Evolutionary conservation across 2,888 invertebrate species (phyloP).

Genomic region (Hypsopygia costalis): DNA sequence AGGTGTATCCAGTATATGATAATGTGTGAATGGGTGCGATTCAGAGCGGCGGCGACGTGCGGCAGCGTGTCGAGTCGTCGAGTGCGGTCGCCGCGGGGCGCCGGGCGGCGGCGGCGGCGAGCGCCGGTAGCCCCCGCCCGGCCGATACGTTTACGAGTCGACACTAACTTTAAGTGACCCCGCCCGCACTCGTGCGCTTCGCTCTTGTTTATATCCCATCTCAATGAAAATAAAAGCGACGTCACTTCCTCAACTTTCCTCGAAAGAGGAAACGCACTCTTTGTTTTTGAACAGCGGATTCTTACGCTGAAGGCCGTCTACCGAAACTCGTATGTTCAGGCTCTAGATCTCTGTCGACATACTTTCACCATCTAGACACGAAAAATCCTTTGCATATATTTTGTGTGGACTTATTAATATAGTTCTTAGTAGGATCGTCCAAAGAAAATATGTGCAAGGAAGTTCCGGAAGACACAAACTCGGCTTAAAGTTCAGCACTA

Average conservation of each 20-base stretch:
- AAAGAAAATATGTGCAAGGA: no score
- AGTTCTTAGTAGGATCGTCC: no score
- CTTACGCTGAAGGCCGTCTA: conserved; percentile 4
- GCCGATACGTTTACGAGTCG: conserved; percentile 77
- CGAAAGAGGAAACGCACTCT: conserved; percentile 11
- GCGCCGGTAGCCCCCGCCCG: conserved; percentile 50
- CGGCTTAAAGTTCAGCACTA: no score
- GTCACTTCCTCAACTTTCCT: conserved; percentile 40
- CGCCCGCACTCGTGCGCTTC: conserved; percentile 64
- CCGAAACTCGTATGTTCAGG: no score
- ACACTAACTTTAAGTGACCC: conserved; percentile 71
- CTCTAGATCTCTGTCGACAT: no score
- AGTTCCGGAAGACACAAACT: no score
- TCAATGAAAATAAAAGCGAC: conserved; percentile 65
- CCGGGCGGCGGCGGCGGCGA: conserved; percentile 23
- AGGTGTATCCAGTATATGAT: conserved; percentile 43
- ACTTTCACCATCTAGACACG: no score
- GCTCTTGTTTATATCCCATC: conserved; percentile 66
- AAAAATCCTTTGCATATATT: no score
- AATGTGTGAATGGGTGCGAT: conserved; percentile 74
- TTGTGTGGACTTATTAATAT: no score
- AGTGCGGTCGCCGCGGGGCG: conserved; percentile 79
- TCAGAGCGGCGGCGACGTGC: conserved; percentile 75
- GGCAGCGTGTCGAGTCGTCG: conserved; percentile 76
- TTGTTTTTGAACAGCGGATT: conserved; percentile 13